Conservation (phyloP, 1,140 invertebrate species). For the Saccostrea cuccullata region DNA sequence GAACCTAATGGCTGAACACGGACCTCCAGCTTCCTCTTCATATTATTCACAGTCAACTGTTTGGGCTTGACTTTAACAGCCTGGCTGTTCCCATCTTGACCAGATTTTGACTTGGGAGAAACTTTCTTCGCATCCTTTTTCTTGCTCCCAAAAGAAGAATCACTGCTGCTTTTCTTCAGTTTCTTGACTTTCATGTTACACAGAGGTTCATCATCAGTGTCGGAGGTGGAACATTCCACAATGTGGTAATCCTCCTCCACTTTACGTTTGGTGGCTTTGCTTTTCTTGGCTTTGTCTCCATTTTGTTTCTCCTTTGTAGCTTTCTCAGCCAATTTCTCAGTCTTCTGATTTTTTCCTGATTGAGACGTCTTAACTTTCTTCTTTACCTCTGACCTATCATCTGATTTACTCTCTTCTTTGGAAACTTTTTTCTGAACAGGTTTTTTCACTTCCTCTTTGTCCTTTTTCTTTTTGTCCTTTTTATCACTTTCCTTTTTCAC, state of each 20-base stretch:
- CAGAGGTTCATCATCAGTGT: constrained; percentile 61
- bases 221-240: constrained; percentile 40
- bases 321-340: not conserved
- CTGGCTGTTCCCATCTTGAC: constrained; percentile 11
- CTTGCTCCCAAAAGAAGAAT: constrained; percentile 11
- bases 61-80: constrained; percentile 39
- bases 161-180: not conserved
- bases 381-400: constrained; percentile 29
- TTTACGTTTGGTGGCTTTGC: constrained; percentile 31
- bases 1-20: not conserved
- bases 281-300: constrained; percentile 37
- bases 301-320: not conserved
- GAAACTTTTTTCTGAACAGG: constrained; percentile 37
- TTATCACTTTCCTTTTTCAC: constrained; percentile 44
- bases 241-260: constrained; percentile 1
- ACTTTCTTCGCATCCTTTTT: constrained; percentile 42
- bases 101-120: constrained; percentile 29
- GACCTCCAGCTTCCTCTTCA: constrained; percentile 36
- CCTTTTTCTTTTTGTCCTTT: constrained; percentile 35
- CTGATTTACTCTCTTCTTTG: constrained; percentile 35
- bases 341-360: not conserved
- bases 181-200: constrained; percentile 43
- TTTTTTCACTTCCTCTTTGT: constrained; percentile 28
- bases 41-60: constrained; percentile 23
- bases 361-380: constrained; percentile 35